Evolutionary conservation across 2,888 invertebrate genomes (phyloP).

Genomic region (Papilio gigon): DNA sequence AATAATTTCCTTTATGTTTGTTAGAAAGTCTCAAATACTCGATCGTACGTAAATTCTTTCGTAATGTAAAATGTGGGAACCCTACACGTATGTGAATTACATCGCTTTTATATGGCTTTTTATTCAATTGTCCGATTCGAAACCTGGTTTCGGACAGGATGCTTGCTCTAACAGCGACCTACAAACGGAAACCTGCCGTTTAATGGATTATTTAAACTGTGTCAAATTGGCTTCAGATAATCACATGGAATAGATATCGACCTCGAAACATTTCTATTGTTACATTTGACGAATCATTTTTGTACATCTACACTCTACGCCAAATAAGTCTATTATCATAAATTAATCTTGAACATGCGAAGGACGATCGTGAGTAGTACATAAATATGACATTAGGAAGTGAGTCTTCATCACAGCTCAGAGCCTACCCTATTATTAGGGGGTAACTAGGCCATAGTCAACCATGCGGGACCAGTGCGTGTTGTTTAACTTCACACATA

Average conservation of each 20-base stretch:
- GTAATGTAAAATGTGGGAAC: slow-evolving; percentile 43
- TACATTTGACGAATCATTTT: not conserved
- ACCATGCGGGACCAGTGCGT: too few relatives aligned
- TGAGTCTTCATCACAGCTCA: too few relatives aligned
- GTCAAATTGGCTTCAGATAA: slow-evolving; percentile 33
- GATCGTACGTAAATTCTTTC: not conserved
- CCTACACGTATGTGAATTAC: slow-evolving; percentile 67
- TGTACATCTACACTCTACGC: not conserved
- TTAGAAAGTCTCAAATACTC: not conserved
- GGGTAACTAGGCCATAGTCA: too few relatives aligned
- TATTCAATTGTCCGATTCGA: slow-evolving; percentile 60
- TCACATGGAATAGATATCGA: slow-evolving; percentile 30
- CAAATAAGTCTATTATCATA: too few relatives aligned
- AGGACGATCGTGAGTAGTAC: too few relatives aligned
- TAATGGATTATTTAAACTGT: slow-evolving; percentile 34
- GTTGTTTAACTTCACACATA: too few relatives aligned
- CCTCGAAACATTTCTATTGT: slow-evolving; percentile 21
- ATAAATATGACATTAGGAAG: too few relatives aligned
- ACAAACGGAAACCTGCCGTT: slow-evolving; percentile 42
- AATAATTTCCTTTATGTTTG: not conserved
- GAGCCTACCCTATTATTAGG: too few relatives aligned
- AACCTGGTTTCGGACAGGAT: slow-evolving; percentile 61
- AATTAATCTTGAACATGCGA: too few relatives aligned
- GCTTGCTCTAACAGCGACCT: slow-evolving; percentile 55
- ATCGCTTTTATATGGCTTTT: slow-evolving; percentile 75